Percentiles rank a stretch among this genome's conserved stretches.
Evolutionary conservation across 2,797 vertebrate genomes (phyloP).

Genomic region (Spinibarbus caldwelli): DNA sequence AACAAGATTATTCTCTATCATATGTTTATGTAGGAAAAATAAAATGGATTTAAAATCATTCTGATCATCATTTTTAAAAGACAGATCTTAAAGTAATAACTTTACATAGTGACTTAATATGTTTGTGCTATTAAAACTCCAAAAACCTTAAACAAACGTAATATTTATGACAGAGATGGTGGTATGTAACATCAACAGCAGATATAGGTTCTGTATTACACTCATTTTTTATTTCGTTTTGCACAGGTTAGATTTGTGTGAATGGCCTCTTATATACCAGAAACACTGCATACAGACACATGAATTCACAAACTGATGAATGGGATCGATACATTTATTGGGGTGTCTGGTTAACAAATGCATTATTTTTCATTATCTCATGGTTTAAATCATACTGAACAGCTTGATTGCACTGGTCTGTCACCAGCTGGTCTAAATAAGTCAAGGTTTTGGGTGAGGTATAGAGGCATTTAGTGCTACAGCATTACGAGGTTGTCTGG

Average conservation of each 20-base stretch:
- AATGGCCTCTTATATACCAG: background rate
- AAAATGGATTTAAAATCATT: slow-evolving; percentile 14
- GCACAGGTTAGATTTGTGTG: background rate
- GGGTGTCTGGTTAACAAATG: slow-evolving; percentile 35
- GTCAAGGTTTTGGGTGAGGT: slow-evolving; percentile 41
- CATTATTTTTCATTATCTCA: slow-evolving; percentile 51
- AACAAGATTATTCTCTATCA: slow-evolving; percentile 5
- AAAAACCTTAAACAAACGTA: background rate
- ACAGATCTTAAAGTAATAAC: background rate
- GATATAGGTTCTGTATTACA: background rate
- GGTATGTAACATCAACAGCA: background rate
- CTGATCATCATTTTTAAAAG: background rate
- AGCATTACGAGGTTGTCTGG: slow-evolving; percentile 57
- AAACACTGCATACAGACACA: background rate
- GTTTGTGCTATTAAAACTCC: background rate
- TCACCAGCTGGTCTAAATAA: slow-evolving; percentile 49
- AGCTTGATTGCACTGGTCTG: slow-evolving; percentile 54
- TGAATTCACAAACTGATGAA: slow-evolving; percentile 20
- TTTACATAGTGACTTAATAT: background rate
- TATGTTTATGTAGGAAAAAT: slow-evolving; percentile 11
- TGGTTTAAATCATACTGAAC: slow-evolving; percentile 53
- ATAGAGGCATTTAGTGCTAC: slow-evolving; percentile 41
- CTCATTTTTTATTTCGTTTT: background rate
- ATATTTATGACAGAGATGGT: background rate
- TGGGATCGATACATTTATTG: slow-evolving; percentile 17